Evolutionary conservation across 1,140 invertebrate species (phyloP).

Genomic region (Diachasma alloeum): DNA sequence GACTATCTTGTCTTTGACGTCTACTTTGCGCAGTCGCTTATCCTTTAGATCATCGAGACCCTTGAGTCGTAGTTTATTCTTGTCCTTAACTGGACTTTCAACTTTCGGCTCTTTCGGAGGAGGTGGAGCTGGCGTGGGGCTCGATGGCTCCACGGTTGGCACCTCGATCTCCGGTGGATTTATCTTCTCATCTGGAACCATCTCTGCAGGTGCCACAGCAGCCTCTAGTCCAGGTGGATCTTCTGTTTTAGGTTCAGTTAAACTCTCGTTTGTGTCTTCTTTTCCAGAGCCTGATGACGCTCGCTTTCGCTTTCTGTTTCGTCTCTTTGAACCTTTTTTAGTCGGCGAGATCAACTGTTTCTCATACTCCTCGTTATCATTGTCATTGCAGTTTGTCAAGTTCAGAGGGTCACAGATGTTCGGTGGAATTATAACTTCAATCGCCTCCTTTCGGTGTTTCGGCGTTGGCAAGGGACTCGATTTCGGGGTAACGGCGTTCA

Average conservation of each 20-base stretch:
- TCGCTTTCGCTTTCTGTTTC: slow-evolving; percentile 65
- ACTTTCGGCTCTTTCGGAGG: slow-evolving; percentile 46
- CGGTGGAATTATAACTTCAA: slow-evolving; percentile 82
- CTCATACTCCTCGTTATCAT: slow-evolving; percentile 82
- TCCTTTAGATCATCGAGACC: slow-evolving; percentile 61
- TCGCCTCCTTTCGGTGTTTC: slow-evolving; percentile 79
- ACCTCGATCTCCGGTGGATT: not conserved
- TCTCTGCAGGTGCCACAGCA: slow-evolving; percentile 10
- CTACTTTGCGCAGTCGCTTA: slow-evolving; percentile 70
- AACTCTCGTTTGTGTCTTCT: slow-evolving; percentile 43
- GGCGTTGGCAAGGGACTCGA: slow-evolving; percentile 90
- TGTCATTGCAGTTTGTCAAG: slow-evolving; percentile 78
- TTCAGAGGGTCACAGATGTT: slow-evolving; percentile 93
- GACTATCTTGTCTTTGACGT: slow-evolving; percentile 87
- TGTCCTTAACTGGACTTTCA: slow-evolving; percentile 56
- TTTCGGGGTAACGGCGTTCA: slow-evolving; percentile 88
- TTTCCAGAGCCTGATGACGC: slow-evolving; percentile 67
- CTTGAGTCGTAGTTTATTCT: slow-evolving; percentile 55
- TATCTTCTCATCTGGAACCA: not conserved
- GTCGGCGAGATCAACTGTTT: slow-evolving; percentile 74
- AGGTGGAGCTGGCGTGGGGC: not conserved
- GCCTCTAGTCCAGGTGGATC: slow-evolving; percentile 39
- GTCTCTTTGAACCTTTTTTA: slow-evolving; percentile 70
- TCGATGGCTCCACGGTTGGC: not conserved
- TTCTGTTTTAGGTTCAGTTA: slow-evolving; percentile 36